Conservation (phyloP, 2,888 invertebrate genomes). For the Pimpla rufipes region DNA sequence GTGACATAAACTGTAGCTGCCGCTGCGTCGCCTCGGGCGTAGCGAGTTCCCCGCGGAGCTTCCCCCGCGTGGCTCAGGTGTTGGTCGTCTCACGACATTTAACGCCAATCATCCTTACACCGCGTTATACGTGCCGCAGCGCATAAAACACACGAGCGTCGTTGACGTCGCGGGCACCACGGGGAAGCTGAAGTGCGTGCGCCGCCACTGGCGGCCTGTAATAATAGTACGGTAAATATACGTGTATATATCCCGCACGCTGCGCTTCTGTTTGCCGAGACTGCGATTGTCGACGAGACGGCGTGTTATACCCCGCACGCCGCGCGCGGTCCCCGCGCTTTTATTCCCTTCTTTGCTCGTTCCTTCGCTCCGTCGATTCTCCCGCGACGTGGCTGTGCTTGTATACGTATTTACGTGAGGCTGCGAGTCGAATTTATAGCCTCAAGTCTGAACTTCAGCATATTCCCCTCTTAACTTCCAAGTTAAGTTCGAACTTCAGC, state of each 20-base stretch:
- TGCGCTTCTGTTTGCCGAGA: conserved; percentile 29
- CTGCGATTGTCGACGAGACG: conserved; percentile 42
- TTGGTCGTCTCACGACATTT: conserved; percentile 55
- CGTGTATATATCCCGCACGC: not conserved
- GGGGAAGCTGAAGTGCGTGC: conserved; percentile 38
- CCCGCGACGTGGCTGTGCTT: too few species aligned
- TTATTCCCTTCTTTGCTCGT: not conserved
- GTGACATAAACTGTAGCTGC: conserved; percentile 29
- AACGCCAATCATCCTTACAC: conserved; percentile 58
- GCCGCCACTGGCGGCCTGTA: not conserved
- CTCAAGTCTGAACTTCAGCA: too few species aligned
- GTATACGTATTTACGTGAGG: too few species aligned
- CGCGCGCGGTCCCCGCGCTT: not conserved
- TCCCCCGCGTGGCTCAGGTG: conserved; percentile 30
- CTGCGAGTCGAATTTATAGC: too few species aligned
- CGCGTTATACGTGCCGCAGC: not conserved
- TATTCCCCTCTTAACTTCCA: too few species aligned
- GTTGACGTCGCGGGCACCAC: conserved; percentile 16
- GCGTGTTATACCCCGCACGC: conserved; percentile 16
- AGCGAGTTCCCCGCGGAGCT: not conserved
- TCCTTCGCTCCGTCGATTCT: not conserved
- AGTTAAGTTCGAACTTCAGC: too few species aligned
- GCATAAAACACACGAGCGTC: conserved; percentile 26
- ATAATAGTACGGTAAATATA: not conserved
- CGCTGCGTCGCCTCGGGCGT: conserved; percentile 15